Evolutionary conservation across 2,888 invertebrate species (phyloP).

Genomic region (Boloria euphrosyne): DNA sequence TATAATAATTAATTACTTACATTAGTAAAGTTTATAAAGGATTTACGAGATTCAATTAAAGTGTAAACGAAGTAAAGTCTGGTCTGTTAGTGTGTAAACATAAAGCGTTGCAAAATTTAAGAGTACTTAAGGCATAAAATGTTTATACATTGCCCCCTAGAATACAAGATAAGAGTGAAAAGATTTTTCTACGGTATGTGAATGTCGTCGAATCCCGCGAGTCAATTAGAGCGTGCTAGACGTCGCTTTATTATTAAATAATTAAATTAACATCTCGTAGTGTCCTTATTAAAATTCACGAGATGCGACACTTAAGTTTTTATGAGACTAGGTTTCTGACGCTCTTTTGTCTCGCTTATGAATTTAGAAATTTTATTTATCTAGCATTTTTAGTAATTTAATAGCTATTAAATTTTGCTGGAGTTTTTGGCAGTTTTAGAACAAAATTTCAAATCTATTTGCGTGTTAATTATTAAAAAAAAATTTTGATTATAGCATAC

Average conservation of each 20-base stretch:
- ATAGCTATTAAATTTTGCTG: too few species aligned
- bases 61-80: too few species aligned
- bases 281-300: conserved; percentile 57
- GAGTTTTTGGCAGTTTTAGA: too few species aligned
- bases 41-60: too few species aligned
- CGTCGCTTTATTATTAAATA: conserved; percentile 49
- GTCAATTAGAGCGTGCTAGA: conserved; percentile 41
- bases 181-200: conserved; percentile 29
- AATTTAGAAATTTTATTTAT: conserved; percentile 2
- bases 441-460: too few species aligned
- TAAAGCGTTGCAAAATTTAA: conserved; percentile 2
- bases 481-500: too few species aligned
- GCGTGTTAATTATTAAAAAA: too few species aligned
- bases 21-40: too few species aligned
- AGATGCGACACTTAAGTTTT: conserved; percentile 38
- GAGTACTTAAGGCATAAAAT: conserved; percentile 3
- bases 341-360: conserved; percentile 8
- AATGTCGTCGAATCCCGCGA: conserved; percentile 32
- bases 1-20: too few species aligned
- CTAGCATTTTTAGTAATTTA: too few species aligned
- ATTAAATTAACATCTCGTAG: conserved; percentile 62
- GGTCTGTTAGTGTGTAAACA: too few species aligned
- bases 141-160: not conserved
- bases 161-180: conserved; percentile 24
- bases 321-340: conserved; percentile 21